phyloP scores from a whole-genome alignment of 1,140 invertebrate species.

The Aphelenchoides besseyi region DNA sequence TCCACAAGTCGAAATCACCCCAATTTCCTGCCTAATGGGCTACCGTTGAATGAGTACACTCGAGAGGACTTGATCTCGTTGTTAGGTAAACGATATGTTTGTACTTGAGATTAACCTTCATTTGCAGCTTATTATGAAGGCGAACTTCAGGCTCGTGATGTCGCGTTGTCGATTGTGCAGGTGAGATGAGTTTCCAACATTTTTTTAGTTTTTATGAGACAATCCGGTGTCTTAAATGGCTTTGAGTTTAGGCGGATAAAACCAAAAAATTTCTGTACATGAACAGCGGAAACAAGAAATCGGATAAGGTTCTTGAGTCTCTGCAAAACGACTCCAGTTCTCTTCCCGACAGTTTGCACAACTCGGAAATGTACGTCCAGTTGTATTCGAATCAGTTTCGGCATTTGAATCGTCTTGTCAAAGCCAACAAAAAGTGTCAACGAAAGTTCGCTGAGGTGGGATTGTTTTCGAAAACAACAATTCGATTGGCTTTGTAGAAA shows the following conservation, averaged over 20 bases:
- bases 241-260: neutral
- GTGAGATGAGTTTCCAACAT: neutral
- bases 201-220: neutral
- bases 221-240: neutral
- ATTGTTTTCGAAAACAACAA: neutral
- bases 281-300: neutral
- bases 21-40: neutral
- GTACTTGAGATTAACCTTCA: neutral
- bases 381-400: neutral
- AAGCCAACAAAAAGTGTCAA: conserved; percentile 1
- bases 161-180: neutral
- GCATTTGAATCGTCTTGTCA: neutral
- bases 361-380: conserved; percentile 1
- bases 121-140: conserved; percentile 9
- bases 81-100: neutral
- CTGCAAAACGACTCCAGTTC: neutral
- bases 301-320: neutral
- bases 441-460: neutral
- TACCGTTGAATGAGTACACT: neutral
- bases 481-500: neutral
- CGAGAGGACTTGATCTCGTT: neutral
- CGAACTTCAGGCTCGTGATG: conserved; percentile 9
- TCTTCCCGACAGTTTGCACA: neutral
- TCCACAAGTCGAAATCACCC: neutral
- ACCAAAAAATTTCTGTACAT: neutral